phyloP scores from a whole-genome alignment of 1,140 invertebrate genomes.

The Microvelia longipes region DNA sequence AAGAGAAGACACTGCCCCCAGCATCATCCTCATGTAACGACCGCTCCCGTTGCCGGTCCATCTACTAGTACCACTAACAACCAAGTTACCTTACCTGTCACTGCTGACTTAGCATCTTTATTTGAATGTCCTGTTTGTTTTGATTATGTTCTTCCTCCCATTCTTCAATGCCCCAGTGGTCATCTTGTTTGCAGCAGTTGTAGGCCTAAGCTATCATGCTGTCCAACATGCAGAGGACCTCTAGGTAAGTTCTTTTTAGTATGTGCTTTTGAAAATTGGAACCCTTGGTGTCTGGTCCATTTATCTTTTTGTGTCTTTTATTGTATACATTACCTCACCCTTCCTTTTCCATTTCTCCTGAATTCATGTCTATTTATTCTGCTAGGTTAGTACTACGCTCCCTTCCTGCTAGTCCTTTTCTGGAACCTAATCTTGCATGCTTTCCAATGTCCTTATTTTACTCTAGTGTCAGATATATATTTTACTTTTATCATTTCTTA shows the following conservation, averaged over 20 bases:
- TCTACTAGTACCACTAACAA: constrained; percentile 3
- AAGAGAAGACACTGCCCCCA: not conserved
- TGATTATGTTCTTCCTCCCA: constrained; percentile 96
- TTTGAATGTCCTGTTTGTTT: constrained; percentile 99
- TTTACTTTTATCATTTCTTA: too few relatives aligned
- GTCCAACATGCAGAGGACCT: constrained; percentile 92
- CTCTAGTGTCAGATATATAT: too few relatives aligned
- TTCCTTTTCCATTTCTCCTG: too few relatives aligned
- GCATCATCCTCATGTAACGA: not conserved
- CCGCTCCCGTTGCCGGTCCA: not conserved
- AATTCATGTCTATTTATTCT: too few relatives aligned
- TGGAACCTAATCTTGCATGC: too few relatives aligned
- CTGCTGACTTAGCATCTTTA: constrained; percentile 77
- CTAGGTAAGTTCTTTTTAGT: constrained; percentile 52
- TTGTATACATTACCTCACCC: too few relatives aligned
- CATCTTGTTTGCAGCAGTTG: constrained; percentile 87
- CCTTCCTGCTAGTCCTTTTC: too few relatives aligned
- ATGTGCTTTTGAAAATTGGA: too few relatives aligned
- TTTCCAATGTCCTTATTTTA: too few relatives aligned
- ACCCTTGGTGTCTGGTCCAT: too few relatives aligned
- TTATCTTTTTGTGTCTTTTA: too few relatives aligned
- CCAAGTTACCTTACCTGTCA: constrained; percentile 12
- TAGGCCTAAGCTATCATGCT: constrained; percentile 87
- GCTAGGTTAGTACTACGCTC: too few relatives aligned
- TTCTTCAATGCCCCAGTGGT: constrained; percentile 73